phyloP scores from a whole-genome alignment of 2,888 invertebrate genomes.

The Cryptus armator region DNA sequence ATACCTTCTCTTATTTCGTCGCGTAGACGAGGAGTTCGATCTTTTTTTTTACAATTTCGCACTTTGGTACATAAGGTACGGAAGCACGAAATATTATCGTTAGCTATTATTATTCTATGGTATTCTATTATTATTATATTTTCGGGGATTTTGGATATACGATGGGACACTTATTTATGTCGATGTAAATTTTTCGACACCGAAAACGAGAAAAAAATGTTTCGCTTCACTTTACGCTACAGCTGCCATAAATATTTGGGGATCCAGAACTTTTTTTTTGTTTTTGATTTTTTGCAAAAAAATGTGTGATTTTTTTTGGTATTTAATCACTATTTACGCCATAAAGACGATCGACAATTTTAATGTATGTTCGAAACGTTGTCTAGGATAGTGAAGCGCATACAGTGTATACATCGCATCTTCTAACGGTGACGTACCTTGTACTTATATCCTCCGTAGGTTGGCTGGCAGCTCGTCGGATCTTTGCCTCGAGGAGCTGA shows the following conservation, averaged over 20 bases:
- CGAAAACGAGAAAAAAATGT: too few relatives aligned
- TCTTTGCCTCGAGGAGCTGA: conserved; percentile 45
- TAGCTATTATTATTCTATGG: too few relatives aligned
- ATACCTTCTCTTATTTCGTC: background rate
- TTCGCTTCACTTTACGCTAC: too few relatives aligned
- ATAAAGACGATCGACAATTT: background rate
- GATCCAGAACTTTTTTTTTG: too few relatives aligned
- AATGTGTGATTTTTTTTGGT: too few relatives aligned
- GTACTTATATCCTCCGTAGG: conserved; percentile 24
- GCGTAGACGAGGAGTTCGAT: background rate
- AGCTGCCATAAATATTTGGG: too few relatives aligned
- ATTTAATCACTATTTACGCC: too few relatives aligned
- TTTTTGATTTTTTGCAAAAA: too few relatives aligned
- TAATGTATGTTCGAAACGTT: background rate
- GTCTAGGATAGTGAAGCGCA: background rate
- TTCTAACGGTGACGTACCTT: conserved; percentile 54
- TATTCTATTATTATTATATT: too few relatives aligned
- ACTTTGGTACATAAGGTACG: background rate
- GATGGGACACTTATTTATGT: too few relatives aligned
- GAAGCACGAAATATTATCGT: background rate
- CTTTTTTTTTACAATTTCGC: background rate
- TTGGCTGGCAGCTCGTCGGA: conserved; percentile 4
- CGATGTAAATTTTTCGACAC: too few relatives aligned
- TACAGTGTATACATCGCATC: conserved; percentile 39
- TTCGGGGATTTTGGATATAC: too few relatives aligned